phyloP scores from a whole-genome alignment of 2,888 invertebrate genomes.

The Mimachlamys varia region DNA sequence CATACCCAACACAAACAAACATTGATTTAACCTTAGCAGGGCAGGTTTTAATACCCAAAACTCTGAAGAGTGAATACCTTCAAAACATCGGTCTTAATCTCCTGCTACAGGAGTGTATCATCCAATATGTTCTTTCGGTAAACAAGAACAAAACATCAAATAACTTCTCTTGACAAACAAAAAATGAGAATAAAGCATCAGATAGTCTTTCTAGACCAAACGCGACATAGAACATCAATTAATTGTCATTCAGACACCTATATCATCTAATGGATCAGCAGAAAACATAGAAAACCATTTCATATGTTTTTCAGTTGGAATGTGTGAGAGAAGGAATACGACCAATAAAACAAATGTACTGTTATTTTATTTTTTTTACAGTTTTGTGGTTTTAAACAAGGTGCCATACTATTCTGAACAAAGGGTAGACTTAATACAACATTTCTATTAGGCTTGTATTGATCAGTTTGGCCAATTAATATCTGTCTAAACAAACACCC shows the following conservation, averaged over 20 bases:
- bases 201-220: background rate
- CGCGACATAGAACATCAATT: no score
- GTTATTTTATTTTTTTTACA: background rate
- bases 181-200: background rate
- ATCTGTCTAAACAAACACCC: conserved; percentile 9
- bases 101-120: no score
- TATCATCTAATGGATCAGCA: no score
- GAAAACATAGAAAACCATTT: background rate
- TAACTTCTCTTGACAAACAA: background rate
- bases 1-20: background rate
- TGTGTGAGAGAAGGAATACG: background rate
- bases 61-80: no score
- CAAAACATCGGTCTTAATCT: no score
- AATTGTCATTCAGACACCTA: no score
- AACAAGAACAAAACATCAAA: background rate
- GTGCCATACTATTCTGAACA: background rate
- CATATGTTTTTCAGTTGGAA: background rate
- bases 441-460: background rate
- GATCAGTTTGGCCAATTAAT: background rate
- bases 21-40: background rate
- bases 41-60: background rate
- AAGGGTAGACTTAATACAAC: background rate
- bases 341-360: background rate
- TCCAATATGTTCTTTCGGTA: no score
- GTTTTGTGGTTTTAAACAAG: background rate